phyloP scores from a whole-genome alignment of 2,113 vertebrate genomes.

The Lampris megalopsis region DNA sequence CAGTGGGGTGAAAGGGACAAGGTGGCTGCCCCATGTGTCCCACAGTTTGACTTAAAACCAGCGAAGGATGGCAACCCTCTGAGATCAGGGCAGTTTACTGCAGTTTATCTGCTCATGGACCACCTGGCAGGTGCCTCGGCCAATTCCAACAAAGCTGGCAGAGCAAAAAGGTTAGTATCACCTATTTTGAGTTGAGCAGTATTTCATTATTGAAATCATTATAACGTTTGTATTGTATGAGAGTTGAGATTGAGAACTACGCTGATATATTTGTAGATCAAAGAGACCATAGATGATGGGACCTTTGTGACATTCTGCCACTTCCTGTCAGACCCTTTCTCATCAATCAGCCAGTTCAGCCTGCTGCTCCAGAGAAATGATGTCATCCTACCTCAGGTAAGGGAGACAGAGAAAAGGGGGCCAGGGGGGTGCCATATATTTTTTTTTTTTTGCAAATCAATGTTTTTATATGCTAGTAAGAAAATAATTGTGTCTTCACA shows the following conservation, averaged over 20 bases:
- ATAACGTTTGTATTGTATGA: slow-evolving; percentile 4
- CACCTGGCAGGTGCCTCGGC: slow-evolving; percentile 8
- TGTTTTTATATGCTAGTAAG: neutral
- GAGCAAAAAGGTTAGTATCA: slow-evolving; percentile 5
- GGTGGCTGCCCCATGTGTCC: slow-evolving; percentile 22
- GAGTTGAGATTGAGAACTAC: slow-evolving; percentile 3
- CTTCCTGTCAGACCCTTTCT: slow-evolving; percentile 9
- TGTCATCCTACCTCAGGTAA: neutral
- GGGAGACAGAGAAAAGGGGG: neutral
- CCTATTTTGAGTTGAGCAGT: neutral
- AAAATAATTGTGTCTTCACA: slow-evolving; percentile 3
- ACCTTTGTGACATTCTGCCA: slow-evolving; percentile 5
- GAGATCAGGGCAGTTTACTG: neutral
- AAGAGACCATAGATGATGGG: slow-evolving; percentile 1
- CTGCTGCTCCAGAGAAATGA: slow-evolving; percentile 14
- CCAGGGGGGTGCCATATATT: neutral
- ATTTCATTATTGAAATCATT: neutral
- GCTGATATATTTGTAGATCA: slow-evolving; percentile 4
- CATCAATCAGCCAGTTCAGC: slow-evolving; percentile 10
- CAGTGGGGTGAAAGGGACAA: slow-evolving; percentile 11
- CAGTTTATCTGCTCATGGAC: neutral
- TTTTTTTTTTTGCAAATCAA: neutral
- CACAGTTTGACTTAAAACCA: neutral
- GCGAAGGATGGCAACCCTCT: neutral
- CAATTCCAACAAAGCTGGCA: neutral